Evolutionary conservation across 2,113 vertebrate genomes (phyloP), one percentile per base, ranked within the genome.

Genomic region (Piprites chloris): DNA sequence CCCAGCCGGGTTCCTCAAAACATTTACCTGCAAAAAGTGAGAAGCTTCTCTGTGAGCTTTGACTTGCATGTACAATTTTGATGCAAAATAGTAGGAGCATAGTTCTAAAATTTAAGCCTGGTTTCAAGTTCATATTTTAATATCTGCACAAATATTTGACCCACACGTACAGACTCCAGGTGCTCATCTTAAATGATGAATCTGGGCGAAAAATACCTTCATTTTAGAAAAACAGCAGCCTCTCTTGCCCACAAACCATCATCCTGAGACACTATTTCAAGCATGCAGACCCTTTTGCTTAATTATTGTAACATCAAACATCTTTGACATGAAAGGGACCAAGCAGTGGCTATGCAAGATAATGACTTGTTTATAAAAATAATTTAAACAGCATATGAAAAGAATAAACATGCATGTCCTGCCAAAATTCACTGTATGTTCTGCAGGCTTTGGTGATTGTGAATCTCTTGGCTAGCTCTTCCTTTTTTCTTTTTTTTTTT

Each of bases 341-440:
- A 89, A 96, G 96, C 90, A 97, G 91, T 97, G 96, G 90, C 94
- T 97, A 61, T 88, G 85, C 81, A 53, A 97, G 95, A 96, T 95
- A 97, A 97, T 97, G 90, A 79, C 62, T 95, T 96, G 63, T 96
- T 96, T 94, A 94, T 93, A 88, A 94, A 94, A 96, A 86, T 82
- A 95, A 95, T 97, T 94, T 94, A 95, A 95, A 81, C 88, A 93
- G 89, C 95, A 81, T 77, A 85, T 81, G 85, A 96, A 95, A 94
- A 91, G 89, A 49, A 96, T 95, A 94, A 97, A 97, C 82, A 95
- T 80, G 39, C 55, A 14, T 68, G 80, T 88, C 84, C 92, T 96
- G 73, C 92, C 93, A 95, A 87, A 58, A 76, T 73, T 89, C 91
- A 71, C 90, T 96, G 95, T 94, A 94, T 75, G 82, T 95, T 92